These are phyloP conservation scores for Tribolium madens DNA, from an alignment of 1,140 invertebrate species.

Conservation along the genomic window DNA sequence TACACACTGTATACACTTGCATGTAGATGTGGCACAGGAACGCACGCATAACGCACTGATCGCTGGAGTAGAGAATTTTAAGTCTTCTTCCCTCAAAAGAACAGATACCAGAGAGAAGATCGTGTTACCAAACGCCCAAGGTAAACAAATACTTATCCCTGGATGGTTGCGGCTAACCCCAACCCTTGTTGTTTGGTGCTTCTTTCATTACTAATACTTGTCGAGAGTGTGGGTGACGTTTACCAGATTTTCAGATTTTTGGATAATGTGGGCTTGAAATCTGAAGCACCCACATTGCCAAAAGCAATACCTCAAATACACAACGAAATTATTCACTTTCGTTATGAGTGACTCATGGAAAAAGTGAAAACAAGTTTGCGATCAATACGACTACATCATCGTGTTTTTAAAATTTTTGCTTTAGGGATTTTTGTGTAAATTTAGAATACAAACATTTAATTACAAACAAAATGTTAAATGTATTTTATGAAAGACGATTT, in stretches of 20 bases:
- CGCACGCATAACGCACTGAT: slow-evolving; percentile 79
- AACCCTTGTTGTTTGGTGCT: neutral
- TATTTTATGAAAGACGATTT: neutral
- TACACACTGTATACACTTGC: slow-evolving; percentile 27
- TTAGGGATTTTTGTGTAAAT: too few relatives aligned
- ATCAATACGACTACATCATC: neutral
- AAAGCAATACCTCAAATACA: neutral
- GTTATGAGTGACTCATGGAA: slow-evolving; percentile 1
- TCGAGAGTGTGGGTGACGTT: neutral
- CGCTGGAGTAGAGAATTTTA: slow-evolving; percentile 80
- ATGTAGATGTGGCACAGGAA: slow-evolving; percentile 81
- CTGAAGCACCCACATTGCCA: slow-evolving; percentile 6
- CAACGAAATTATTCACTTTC: slow-evolving; percentile 18
- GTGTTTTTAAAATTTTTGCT: too few relatives aligned
- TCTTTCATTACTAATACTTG: neutral
- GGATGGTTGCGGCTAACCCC: neutral
- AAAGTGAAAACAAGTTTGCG: slow-evolving; percentile 20
- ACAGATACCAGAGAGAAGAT: slow-evolving; percentile 84
- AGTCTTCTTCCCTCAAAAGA: slow-evolving; percentile 77
- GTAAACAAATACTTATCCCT: slow-evolving; percentile 67
- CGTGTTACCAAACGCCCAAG: slow-evolving; percentile 82
- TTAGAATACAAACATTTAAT: neutral
- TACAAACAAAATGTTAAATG: neutral
- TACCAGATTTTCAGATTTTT: neutral
- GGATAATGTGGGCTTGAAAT: neutral